Evolutionary conservation across 2,113 vertebrate species (phyloP), one percentile per base, ranked within the genome.

Genomic region (Poeciliopsis retropinna): DNA sequence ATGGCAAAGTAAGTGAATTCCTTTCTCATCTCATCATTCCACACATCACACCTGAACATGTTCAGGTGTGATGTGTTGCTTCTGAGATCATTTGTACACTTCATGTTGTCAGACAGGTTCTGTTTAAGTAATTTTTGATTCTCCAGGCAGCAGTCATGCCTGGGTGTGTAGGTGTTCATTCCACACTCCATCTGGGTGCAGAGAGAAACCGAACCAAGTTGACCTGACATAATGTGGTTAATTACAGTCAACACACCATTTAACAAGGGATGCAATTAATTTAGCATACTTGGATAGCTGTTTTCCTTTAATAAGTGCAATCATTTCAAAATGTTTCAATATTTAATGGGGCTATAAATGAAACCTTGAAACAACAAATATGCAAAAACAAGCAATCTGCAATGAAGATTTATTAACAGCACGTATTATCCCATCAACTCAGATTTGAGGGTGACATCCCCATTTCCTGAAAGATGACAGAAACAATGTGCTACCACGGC

Each of bases 401-500:
- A 25, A 54, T 19, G 17, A 47, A 9, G 17, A 57, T 7, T 57
- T 57, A 3, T n/a, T 57, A 25, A 57, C 25, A n/a, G 51, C 25
- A n/a, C 10, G 2, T n/a, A 15, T 32, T 3, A 31, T 10, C 19
- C 22, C 6, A 57, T 62, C 47, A 65, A 63, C 13, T 25, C 47
- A 74, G 39, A 37, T 64, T 27, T 73, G 54, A 34, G 76, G 76
- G 79, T 79, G 77, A 85, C 74, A 74, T 80, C 71, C 62, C 68
- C 75, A n/a, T 73, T 85, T 80, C 79, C 30, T n/a, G 61, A 83
- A 77, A 64, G 70, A 75, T 72, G 63, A 41, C 27, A 67, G 65
- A 77, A 89, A 87, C 78, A 76, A 77, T 86, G 74, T 69, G 70
- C 72, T 71, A 80, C 76, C 75, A 72, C 32, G 54, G 74, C 47